Percentiles rank a stretch among this genome's conserved stretches.
These are phyloP conservation scores for Drosophila bipectinata DNA, from an alignment of 1,140 invertebrate genomes.

Conservation along the genomic window DNA sequence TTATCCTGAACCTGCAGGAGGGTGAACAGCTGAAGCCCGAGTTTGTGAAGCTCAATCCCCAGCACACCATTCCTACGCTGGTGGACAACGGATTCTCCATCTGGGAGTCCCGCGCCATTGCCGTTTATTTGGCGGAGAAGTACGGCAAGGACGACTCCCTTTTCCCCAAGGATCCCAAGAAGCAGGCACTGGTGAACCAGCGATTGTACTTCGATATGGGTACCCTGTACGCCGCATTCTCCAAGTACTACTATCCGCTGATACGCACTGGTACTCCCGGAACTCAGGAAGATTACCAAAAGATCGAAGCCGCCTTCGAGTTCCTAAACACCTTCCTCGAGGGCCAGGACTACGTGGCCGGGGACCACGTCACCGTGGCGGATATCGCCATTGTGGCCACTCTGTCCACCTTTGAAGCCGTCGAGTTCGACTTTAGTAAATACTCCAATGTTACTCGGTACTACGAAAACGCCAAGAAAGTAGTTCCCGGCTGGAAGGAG, in stretches of 20 bases:
- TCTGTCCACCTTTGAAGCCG: conserved; percentile 87
- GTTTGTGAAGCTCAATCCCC: conserved; percentile 83
- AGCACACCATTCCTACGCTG: conserved; percentile 75
- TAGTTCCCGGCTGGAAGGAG: conserved; percentile 89
- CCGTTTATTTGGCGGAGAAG: conserved; percentile 62
- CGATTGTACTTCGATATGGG: conserved; percentile 86
- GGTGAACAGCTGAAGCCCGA: conserved; percentile 88
- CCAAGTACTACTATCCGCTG: conserved; percentile 87
- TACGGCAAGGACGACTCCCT: conserved; percentile 84
- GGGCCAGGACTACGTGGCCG: conserved; percentile 87
- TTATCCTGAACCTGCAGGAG: conserved; percentile 85
- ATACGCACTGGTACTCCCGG: conserved; percentile 85
- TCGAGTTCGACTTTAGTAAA: conserved; percentile 87
- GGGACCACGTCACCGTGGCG: conserved; percentile 89
- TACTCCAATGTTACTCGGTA: conserved; percentile 89
- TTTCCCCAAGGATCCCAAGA: conserved; percentile 86
- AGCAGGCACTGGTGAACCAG: conserved; percentile 85
- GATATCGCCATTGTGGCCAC: conserved; percentile 87
- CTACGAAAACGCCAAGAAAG: conserved; percentile 88
- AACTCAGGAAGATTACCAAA: conserved; percentile 87
- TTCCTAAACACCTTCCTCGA: conserved; percentile 88
- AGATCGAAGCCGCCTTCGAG: conserved; percentile 86
- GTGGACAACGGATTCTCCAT: conserved; percentile 59
- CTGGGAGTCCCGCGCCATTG: conserved; percentile 73
- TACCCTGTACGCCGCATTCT: conserved; percentile 79